phyloP scores from a whole-genome alignment of 2,797 vertebrate species.

The Sebastiscus tertius region DNA sequence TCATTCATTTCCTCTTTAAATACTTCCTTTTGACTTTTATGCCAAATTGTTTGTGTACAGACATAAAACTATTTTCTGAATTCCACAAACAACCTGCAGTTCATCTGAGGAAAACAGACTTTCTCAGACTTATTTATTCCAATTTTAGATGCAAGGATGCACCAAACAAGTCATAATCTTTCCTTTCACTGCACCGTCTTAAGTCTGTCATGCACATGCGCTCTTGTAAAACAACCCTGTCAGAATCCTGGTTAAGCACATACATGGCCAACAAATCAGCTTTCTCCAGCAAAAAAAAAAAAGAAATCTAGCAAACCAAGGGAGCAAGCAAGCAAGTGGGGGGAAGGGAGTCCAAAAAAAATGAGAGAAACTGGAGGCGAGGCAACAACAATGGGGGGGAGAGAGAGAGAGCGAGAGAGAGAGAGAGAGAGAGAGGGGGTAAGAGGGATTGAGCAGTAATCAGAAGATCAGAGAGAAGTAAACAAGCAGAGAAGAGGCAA shows the following conservation, averaged over 20 bases:
- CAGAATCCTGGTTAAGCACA: conserved; percentile 6
- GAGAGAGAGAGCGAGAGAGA: not conserved
- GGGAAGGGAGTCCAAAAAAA: conserved; percentile 43
- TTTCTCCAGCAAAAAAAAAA: not conserved
- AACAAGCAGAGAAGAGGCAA: conserved; percentile 20
- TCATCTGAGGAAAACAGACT: not conserved
- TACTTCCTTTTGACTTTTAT: not conserved
- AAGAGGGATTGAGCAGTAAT: conserved; percentile 1
- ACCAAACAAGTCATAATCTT: not conserved
- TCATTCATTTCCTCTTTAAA: not conserved
- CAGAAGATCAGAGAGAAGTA: conserved; percentile 34
- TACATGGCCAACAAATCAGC: conserved; percentile 16
- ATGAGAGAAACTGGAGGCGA: not conserved
- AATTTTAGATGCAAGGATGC: conserved; percentile 9
- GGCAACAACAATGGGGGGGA: not conserved
- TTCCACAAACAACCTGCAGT: not conserved
- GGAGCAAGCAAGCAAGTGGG: conserved; percentile 29
- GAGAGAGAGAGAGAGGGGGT: not conserved
- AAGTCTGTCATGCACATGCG: conserved; percentile 11
- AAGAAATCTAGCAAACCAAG: conserved; percentile 3
- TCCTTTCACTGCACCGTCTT: not conserved
- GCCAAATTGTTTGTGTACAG: not conserved
- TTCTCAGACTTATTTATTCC: not conserved
- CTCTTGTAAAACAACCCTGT: not conserved
- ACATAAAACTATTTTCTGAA: not conserved